phyloP scores from a whole-genome alignment of 1,140 invertebrate species.

The Neodiprion pinetum region DNA sequence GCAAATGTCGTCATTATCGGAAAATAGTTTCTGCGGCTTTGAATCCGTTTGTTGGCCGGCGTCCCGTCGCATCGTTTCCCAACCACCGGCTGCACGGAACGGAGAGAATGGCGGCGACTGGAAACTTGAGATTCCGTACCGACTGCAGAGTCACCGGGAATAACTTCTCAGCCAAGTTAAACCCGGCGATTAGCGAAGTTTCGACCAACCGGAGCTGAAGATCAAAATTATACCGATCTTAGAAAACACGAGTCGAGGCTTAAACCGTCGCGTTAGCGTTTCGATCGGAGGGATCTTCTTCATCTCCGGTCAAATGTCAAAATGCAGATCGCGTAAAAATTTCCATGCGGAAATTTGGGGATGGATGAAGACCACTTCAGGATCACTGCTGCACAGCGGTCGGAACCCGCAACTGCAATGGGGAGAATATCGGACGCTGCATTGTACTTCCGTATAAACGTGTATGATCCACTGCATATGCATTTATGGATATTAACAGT shows the following conservation, averaged over 20 bases:
- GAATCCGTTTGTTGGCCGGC: conserved; percentile 16
- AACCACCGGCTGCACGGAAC: not conserved
- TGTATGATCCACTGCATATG: too few relatives aligned
- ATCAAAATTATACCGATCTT: not conserved
- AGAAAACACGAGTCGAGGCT: too few relatives aligned
- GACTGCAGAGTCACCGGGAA: not conserved
- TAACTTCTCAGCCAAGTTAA: not conserved
- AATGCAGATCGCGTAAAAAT: too few relatives aligned
- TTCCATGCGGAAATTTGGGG: too few relatives aligned
- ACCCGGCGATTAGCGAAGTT: not conserved
- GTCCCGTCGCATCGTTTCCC: too few relatives aligned
- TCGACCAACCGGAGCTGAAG: not conserved
- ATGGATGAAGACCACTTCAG: too few relatives aligned
- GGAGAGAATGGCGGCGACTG: not conserved
- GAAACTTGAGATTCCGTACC: not conserved
- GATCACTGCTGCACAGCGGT: too few relatives aligned
- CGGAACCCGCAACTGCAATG: too few relatives aligned
- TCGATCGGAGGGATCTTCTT: not conserved
- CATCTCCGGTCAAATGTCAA: too few relatives aligned
- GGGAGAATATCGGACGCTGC: too few relatives aligned
- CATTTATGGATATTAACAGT: too few relatives aligned
- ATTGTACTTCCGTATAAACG: too few relatives aligned
- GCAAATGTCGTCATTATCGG: conserved; percentile 48
- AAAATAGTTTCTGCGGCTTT: conserved; percentile 49
- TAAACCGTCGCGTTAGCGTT: not conserved